Evolutionary conservation across 2,888 invertebrate genomes (phyloP).

Genomic region (Nematopogon swammerdamellus): DNA sequence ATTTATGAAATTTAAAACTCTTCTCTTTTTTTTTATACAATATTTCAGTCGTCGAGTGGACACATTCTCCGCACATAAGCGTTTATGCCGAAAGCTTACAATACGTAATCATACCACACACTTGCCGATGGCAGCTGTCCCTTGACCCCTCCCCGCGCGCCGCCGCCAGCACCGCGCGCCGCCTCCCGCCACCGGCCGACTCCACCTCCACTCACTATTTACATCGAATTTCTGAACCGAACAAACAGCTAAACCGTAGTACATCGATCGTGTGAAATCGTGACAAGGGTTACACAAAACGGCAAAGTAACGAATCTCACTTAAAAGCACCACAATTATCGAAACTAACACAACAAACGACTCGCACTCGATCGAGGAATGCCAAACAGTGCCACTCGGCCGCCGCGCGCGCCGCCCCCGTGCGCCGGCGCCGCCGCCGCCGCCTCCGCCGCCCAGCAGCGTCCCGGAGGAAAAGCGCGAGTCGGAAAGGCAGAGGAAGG

Average conservation of each 20-base stretch:
- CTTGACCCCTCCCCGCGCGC: neutral
- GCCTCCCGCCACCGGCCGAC: too few relatives aligned
- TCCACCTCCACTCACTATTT: too few relatives aligned
- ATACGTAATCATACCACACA: neutral
- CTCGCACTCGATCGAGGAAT: conserved; percentile 8
- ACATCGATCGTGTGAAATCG: conserved; percentile 1
- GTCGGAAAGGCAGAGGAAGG: neutral
- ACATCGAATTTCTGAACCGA: neutral
- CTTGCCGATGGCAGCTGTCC: neutral
- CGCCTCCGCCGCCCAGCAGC: neutral
- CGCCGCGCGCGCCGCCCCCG: conserved; percentile 8
- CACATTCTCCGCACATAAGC: conserved; percentile 3
- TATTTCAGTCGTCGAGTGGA: conserved; percentile 4
- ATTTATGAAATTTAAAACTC: neutral
- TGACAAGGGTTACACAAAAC: conserved; percentile 1
- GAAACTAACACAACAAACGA: conserved; percentile 3
- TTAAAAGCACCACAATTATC: conserved; percentile 2
- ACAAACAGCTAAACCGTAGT: conserved; percentile 2
- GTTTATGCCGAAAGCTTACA: neutral
- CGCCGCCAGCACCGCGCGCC: too few relatives aligned
- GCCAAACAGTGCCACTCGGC: conserved; percentile 10
- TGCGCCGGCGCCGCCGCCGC: neutral
- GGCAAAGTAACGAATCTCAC: conserved; percentile 1
- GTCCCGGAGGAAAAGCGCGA: neutral
- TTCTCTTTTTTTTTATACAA: conserved; percentile 5